Evolutionary conservation across 1,140 invertebrate species (phyloP), one percentile per base, ranked within the genome.

Genomic region (Drosophila pruinosa): DNA sequence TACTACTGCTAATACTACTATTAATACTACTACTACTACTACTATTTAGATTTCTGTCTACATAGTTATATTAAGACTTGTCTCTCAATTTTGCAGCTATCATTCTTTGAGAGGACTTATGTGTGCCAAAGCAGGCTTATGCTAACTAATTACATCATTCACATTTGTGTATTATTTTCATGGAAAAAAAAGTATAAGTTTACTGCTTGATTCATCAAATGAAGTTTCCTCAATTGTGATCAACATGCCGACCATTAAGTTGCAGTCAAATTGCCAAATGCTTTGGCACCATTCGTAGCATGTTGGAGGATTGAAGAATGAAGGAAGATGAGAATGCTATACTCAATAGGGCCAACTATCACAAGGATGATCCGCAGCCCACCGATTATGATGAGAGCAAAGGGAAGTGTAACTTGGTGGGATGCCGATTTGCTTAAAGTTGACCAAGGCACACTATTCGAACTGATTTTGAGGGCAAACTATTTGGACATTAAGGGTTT

Each of bases 381-480:
- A 95, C 96, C 0, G 98, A 99, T 92, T 98, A 99, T 91, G 98
- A 99, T 91, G 98, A 99, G 91, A 98, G 97, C 91, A 99, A 98
- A 91, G 98, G 99, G 90, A 99, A 99, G 34, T 92, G 98, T 10
- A 99, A 97, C 96, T 39, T 97, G 97, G 0, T 99, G 99, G 99
- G 99, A 99, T 94, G 97, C 98, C 0, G 99, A 99, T 91, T 99
- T 99, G 86, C 92, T 99, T 0, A 99, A 97, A 93, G 97, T 98
- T 3, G 99, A 99, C 91, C 98, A 99, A 92, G 98, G 98, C 52
- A 99, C 98, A 7, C 92, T 99, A 0, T 99, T 99, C 91, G 98
- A 99, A 93, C 92, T 99, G 7, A 99, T 96, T 65, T 91, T 96
- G 93, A 98, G 98, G 36, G 99, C 99, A 14, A 99, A 99, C 92